Evolutionary conservation across 2,113 vertebrate genomes (phyloP), one percentile per base, ranked within the genome.

Genomic region (Rhinogobius similis): DNA sequence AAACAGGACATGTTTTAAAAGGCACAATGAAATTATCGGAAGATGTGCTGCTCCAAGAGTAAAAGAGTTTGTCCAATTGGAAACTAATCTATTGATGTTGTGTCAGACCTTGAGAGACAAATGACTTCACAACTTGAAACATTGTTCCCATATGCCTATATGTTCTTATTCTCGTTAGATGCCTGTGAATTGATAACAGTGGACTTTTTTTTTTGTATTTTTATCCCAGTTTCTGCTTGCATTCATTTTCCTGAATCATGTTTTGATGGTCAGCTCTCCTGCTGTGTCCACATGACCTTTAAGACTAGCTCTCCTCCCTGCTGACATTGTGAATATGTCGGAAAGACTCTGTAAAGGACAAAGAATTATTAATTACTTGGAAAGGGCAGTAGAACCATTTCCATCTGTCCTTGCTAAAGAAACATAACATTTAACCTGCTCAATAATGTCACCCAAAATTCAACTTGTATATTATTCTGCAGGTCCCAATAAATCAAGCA

Each of bases 201-300:
- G 13, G 10, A 14, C 16, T n/a, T 23, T 52, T 10, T 23, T 11
- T 52, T 23, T 52, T 52, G 9, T 52, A 23, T 23, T 52, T 52
- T 48, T 20, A 20, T 48, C 16, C 21, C 50, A 21, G 50, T 52
- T n/a, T 39, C 4, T 56, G 24, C 53, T 27, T 58, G 26, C 55
- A 58, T 58, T 27, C 13, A 58, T 52, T 63, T 62, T 16, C 43
- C 20, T 41, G 9, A 39, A 24, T 78, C 53, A 38, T 78, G 67
- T 73, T 76, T 68, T 80, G 36, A 46, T 21, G 48, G 53, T 65
- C 73, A 67, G 29, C 67, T 70, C 70, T 52, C 68, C 50, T 62
- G 65, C 41, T 41, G 71, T 71, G 73, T 78, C 67, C 67, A 53
- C 58, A 24, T 87, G 84, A 88, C 88, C 88, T 91, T 88, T 90